Percentiles rank a stretch among this genome's conserved stretches.
These are phyloP conservation scores for Lagorchestes hirsutus DNA, from an alignment of 2,797 vertebrate genomes.

Conservation along the genomic window DNA sequence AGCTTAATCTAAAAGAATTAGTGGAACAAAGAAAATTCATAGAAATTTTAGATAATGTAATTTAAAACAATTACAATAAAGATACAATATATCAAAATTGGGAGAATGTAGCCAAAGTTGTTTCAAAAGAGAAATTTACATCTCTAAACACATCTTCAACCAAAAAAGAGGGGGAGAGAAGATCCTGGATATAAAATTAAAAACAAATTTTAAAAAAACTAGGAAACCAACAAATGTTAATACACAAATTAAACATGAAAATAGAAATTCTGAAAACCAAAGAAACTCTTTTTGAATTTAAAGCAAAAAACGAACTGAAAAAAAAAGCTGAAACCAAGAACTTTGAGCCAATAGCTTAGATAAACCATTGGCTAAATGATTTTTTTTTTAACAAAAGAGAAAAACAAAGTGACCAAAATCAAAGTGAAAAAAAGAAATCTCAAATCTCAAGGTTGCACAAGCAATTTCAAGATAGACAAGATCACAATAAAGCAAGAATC, in stretches of 20 bases:
- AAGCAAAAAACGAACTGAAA: background rate
- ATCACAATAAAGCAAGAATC: background rate
- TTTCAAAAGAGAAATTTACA: background rate
- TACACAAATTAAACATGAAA: background rate
- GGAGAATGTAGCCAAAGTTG: background rate
- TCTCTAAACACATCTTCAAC: background rate
- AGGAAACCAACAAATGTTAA: background rate
- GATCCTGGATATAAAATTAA: background rate
- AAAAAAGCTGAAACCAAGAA: background rate
- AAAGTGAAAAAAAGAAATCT: background rate
- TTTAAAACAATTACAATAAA: background rate
- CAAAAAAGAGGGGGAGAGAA: background rate
- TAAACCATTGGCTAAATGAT: background rate
- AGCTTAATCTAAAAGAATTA: background rate
- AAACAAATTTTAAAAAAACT: background rate
- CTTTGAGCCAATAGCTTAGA: background rate
- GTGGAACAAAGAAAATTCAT: background rate
- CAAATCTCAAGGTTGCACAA: background rate
- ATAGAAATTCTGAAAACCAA: background rate
- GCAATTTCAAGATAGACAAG: background rate
- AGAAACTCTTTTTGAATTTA: background rate
- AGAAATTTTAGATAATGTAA: background rate
- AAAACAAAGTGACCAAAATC: background rate
- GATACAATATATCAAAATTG: background rate
- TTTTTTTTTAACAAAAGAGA: background rate